Percentiles rank a stretch among this genome's conserved stretches.
These are phyloP conservation scores for Drosophila putrida DNA, from an alignment of 2,888 invertebrate species.

Conservation along the genomic window DNA sequence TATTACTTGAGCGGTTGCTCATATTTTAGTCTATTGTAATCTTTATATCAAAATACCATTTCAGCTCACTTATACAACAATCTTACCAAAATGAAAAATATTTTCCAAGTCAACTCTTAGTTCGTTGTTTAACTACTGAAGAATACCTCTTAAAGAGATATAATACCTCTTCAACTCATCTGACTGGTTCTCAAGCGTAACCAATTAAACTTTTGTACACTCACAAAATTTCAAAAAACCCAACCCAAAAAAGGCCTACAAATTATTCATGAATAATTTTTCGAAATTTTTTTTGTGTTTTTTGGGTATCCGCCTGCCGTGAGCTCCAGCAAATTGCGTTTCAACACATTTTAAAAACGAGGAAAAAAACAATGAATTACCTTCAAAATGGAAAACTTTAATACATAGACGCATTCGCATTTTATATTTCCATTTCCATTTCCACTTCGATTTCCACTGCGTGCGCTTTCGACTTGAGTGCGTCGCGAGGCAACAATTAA, in stretches of 20 bases:
- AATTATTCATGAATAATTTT: slow-evolving; percentile 75
- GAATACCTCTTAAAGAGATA: slow-evolving; percentile 23
- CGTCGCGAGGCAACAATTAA: slow-evolving; percentile 76
- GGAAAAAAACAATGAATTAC: slow-evolving; percentile 54
- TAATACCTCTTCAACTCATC: slow-evolving; percentile 23
- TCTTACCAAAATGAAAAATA: background rate
- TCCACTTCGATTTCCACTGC: slow-evolving; percentile 63
- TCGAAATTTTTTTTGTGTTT: slow-evolving; percentile 22
- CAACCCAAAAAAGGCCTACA: slow-evolving; percentile 52
- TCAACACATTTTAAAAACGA: slow-evolving; percentile 53
- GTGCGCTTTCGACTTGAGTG: slow-evolving; percentile 76
- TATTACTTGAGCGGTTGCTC: too few relatives aligned
- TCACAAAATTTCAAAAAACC: slow-evolving; percentile 28
- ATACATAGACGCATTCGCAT: slow-evolving; percentile 46
- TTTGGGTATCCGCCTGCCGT: slow-evolving; percentile 34
- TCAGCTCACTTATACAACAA: background rate
- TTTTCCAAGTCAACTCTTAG: slow-evolving; percentile 2
- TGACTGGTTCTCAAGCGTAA: slow-evolving; percentile 66
- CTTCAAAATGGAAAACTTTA: slow-evolving; percentile 57
- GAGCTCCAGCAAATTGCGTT: slow-evolving; percentile 35
- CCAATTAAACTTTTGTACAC: slow-evolving; percentile 69
- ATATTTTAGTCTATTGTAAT: background rate
- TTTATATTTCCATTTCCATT: slow-evolving; percentile 33
- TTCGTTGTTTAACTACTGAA: background rate
- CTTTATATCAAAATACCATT: too few relatives aligned